Percentiles rank a stretch among this genome's conserved stretches.
Evolutionary conservation across 1,140 invertebrate genomes (phyloP).

Genomic region (Platyura marginata): DNA sequence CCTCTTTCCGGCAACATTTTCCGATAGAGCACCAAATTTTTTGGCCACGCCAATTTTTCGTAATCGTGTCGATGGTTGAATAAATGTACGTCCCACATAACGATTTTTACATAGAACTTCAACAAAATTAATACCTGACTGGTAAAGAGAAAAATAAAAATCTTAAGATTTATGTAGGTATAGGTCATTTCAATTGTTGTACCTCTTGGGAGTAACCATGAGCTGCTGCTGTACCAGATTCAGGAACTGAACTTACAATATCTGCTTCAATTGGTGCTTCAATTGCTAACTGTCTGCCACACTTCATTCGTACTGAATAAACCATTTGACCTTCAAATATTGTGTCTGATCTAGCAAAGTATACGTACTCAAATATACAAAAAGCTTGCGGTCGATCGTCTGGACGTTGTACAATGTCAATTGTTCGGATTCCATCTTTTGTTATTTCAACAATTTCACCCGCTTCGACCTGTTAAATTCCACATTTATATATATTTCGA

Average conservation of each 20-base stretch:
- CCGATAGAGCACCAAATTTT: slow-evolving; percentile 87
- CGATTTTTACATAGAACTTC: slow-evolving; percentile 93
- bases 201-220: slow-evolving; percentile 81
- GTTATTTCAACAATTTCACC: slow-evolving; percentile 93
- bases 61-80: slow-evolving; percentile 82
- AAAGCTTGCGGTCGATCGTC: slow-evolving; percentile 65
- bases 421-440: slow-evolving; percentile 61
- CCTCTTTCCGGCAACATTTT: slow-evolving; percentile 77
- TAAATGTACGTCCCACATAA: slow-evolving; percentile 93
- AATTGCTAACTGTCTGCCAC: slow-evolving; percentile 74
- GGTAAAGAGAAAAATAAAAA: slow-evolving; percentile 18
- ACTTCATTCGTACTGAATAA: slow-evolving; percentile 81
- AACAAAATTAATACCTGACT: slow-evolving; percentile 75
- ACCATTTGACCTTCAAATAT: slow-evolving; percentile 92
- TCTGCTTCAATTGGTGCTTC: slow-evolving; percentile 83
- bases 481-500: not conserved
- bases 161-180: too few relatives aligned
- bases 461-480: slow-evolving; percentile 32
- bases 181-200: too few relatives aligned
- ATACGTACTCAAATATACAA: slow-evolving; percentile 98
- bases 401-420: slow-evolving; percentile 65
- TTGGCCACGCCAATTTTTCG: slow-evolving; percentile 85
- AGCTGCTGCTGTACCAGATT: slow-evolving; percentile 93
- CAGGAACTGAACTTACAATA: slow-evolving; percentile 89
- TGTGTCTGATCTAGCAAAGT: slow-evolving; percentile 88